Evolutionary conservation across 2,888 invertebrate species (phyloP).

Genomic region (Ichneumoninae sp.): DNA sequence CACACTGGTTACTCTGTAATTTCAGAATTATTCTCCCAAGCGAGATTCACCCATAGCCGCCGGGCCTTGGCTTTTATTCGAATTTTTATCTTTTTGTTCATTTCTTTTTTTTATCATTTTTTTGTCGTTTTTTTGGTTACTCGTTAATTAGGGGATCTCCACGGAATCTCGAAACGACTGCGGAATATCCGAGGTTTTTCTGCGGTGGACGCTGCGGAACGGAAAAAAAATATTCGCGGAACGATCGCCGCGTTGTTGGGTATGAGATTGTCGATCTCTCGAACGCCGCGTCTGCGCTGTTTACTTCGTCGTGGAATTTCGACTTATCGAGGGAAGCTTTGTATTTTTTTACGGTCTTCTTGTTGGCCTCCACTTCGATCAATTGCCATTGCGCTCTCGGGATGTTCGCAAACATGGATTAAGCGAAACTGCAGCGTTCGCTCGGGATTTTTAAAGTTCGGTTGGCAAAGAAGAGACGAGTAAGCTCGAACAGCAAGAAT

Average conservation of each 20-base stretch:
- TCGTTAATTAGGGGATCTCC: slow-evolving; percentile 52
- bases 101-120: slow-evolving; percentile 28
- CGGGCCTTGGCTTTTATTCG: neutral
- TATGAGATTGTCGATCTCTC: slow-evolving; percentile 33
- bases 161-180: slow-evolving; percentile 17
- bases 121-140: neutral
- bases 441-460: neutral
- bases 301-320: slow-evolving; percentile 1
- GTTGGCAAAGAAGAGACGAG: neutral
- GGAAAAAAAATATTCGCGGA: neutral
- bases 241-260: slow-evolving; percentile 3
- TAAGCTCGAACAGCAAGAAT: neutral
- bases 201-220: slow-evolving; percentile 3
- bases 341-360: neutral
- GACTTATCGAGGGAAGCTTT: neutral
- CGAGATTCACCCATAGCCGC: slow-evolving; percentile 10
- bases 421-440: neutral
- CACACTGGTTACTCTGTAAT: slow-evolving; percentile 61
- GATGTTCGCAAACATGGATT: neutral
- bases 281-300: neutral
- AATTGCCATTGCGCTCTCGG: neutral
- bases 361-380: neutral
- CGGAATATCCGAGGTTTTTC: slow-evolving; percentile 24
- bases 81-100: slow-evolving; percentile 12
- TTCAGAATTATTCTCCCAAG: slow-evolving; percentile 63